These are phyloP conservation scores for Pantherophis guttatus DNA, from an alignment of 2,113 vertebrate genomes.

Conservation along the genomic window DNA sequence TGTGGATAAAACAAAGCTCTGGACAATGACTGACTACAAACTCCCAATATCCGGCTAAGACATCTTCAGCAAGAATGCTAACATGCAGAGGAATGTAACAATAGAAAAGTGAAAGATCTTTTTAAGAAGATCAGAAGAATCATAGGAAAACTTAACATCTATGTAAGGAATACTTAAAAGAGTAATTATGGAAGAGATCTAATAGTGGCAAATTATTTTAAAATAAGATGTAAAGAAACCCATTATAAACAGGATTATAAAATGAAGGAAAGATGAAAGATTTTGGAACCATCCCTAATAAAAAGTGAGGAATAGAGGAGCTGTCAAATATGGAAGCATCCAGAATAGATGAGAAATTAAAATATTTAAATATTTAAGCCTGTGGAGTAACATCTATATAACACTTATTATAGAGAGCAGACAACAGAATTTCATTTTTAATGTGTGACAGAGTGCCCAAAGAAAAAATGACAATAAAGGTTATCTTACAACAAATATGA, in stretches of 20 bases:
- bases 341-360: background rate
- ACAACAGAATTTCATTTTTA: no score
- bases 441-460: no score
- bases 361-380: background rate
- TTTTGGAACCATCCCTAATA: background rate
- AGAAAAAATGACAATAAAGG: no score
- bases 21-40: background rate
- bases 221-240: background rate
- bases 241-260: background rate
- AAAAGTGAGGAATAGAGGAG: background rate
- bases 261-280: background rate
- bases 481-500: no score
- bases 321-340: background rate
- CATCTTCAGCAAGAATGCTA: background rate
- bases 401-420: background rate
- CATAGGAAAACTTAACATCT: background rate
- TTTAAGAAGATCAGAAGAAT: background rate
- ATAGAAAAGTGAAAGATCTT: background rate
- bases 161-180: background rate
- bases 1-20: background rate
- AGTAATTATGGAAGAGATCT: background rate
- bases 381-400: background rate
- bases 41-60: background rate
- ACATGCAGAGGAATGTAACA: background rate
- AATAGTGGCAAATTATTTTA: background rate